These are phyloP conservation scores for Symphodus melops DNA, from an alignment of 2,113 vertebrate species.

Conservation along the genomic window DNA sequence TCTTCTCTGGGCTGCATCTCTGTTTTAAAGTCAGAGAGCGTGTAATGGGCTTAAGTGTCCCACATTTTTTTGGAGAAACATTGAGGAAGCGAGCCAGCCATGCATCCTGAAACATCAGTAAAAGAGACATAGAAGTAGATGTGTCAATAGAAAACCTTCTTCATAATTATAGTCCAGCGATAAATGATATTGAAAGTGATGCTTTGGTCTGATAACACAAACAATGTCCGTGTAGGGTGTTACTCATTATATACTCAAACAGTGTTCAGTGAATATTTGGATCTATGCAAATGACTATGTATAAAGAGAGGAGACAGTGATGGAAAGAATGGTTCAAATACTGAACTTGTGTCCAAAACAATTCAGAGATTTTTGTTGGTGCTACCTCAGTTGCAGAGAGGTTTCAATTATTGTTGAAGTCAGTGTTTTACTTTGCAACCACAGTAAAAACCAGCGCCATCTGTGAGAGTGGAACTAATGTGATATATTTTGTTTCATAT, in stretches of 20 bases:
- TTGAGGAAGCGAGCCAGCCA: slow-evolving; percentile 24
- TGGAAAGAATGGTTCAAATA: slow-evolving; percentile 3
- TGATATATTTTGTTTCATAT: slow-evolving; percentile 31
- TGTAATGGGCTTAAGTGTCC: slow-evolving; percentile 54
- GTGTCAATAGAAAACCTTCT: slow-evolving; percentile 22
- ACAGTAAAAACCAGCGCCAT: slow-evolving; percentile 18
- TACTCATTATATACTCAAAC: slow-evolving; percentile 18
- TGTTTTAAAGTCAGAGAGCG: slow-evolving; percentile 42
- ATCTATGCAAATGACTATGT: not conserved
- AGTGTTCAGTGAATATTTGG: not conserved
- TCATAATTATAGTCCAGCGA: slow-evolving; percentile 28
- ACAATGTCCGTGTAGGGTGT: slow-evolving; percentile 14
- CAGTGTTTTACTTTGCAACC: not conserved
- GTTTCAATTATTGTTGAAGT: slow-evolving; percentile 12
- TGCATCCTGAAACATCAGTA: slow-evolving; percentile 31
- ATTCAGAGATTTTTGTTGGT: not conserved
- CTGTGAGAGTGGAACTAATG: slow-evolving; percentile 17
- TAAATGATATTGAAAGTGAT: slow-evolving; percentile 1
- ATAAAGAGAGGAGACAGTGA: not conserved
- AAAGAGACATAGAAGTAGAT: not conserved
- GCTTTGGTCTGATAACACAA: slow-evolving; percentile 31
- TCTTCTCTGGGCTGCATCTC: slow-evolving; percentile 15
- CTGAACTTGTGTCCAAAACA: not conserved
- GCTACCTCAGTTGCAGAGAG: slow-evolving; percentile 18
- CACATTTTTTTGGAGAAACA: slow-evolving; percentile 43